Base-by-base conservation (phyloP, 2,888 invertebrate species). In the Chrysomela aeneicollis region DNA sequence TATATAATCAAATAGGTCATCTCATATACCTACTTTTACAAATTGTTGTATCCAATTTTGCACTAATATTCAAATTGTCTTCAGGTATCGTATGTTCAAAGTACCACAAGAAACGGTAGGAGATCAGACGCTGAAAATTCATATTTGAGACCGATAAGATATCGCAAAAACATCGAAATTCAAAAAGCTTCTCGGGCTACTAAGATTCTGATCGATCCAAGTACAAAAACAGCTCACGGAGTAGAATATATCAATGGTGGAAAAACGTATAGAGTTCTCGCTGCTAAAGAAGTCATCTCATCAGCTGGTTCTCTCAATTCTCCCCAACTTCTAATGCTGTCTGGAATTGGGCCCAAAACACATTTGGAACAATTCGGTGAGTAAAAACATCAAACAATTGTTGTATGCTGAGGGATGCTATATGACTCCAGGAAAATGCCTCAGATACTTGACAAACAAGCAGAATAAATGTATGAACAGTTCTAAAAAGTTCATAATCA, bases 91-190 rank as follows among this genome's bases (percentile, higher is more conserved):
- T 87, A 85, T 72, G 86, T 90, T 0, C 90, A 92, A 80, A 85
- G 86, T 0, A 90, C 85, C 0, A 84, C 85, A 0, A 81, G 79
- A 37, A 79, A 84, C 35, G 92, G 92, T 0, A 84, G 83, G 0
- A 84, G 94, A 32, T 87, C 88, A 67, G 91, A 90, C 73, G 86
- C 88, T 0, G 89, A 89, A 4, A 87, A 87, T 73, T 86, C 87
- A 0, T 92, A 87, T 72, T 82, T 92, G 1, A 85, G 87, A 63
- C 86, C 87, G 9, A 84, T 89, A 35, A 84, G 86, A 68, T 80
- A 83, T 6, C 84, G 92, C 54, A 80, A 77, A 12, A 93, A 93
- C 78, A 82, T 94, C 1, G 88, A 89, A 74, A 87, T 92, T 15
- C 42, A 42, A 42, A 42, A 26, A 26, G 26, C 26, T 49, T 18